Evolutionary conservation across 2,888 invertebrate genomes (phyloP).

Genomic region (Exocentrus adspersus): DNA sequence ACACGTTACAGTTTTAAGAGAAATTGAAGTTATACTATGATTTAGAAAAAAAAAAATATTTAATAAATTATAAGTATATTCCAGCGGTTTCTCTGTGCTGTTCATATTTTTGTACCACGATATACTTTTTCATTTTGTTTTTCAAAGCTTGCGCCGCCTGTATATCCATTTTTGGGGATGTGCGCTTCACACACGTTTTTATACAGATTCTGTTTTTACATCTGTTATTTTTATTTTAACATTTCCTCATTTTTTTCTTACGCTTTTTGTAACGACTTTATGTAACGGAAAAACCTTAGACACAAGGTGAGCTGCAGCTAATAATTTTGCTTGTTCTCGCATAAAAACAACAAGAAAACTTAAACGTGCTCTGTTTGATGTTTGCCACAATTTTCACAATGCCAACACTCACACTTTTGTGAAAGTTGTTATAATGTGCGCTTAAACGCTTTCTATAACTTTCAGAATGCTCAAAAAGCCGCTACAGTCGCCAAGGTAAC

Average conservation of each 20-base stretch:
- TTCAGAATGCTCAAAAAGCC: slow-evolving; percentile 48
- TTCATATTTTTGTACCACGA: slow-evolving; percentile 22
- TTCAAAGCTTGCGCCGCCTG: slow-evolving; percentile 10
- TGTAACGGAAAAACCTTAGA: slow-evolving; percentile 37
- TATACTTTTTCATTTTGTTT: not conserved
- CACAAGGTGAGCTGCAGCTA: slow-evolving; percentile 46
- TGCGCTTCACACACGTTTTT: slow-evolving; percentile 15
- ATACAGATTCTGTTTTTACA: slow-evolving; percentile 31
- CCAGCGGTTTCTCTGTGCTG: slow-evolving; percentile 31
- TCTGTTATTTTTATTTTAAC: slow-evolving; percentile 30
- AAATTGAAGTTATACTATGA: slow-evolving; percentile 39
- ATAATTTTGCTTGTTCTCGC: slow-evolving; percentile 32
- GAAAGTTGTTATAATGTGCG: not conserved
- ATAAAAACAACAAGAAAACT: slow-evolving; percentile 4
- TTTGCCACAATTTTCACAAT: slow-evolving; percentile 12
- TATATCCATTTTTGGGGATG: slow-evolving; percentile 24
- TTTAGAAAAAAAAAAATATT: slow-evolving; percentile 38
- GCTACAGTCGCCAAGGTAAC: slow-evolving; percentile 48
- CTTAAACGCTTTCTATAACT: slow-evolving; percentile 35
- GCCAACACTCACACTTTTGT: slow-evolving; percentile 4
- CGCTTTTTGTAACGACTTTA: slow-evolving; percentile 30
- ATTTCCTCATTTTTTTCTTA: slow-evolving; percentile 33
- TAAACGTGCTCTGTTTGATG: slow-evolving; percentile 11
- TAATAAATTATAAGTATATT: slow-evolving; percentile 40
- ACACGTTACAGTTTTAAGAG: slow-evolving; percentile 36